phyloP scores from a whole-genome alignment of 2,113 vertebrate species.

The Trogon melanurus region DNA sequence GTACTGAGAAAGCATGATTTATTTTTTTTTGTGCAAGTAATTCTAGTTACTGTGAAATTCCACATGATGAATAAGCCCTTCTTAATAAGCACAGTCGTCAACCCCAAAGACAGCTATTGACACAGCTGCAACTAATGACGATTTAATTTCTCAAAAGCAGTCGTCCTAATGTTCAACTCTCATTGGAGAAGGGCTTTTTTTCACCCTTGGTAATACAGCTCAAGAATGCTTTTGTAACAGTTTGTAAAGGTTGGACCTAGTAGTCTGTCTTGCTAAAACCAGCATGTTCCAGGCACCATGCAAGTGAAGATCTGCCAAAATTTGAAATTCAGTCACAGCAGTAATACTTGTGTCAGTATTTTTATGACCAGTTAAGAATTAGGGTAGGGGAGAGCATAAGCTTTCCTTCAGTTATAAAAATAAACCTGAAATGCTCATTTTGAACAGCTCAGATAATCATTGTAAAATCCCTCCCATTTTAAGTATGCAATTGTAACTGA shows the following conservation, averaged over 20 bases:
- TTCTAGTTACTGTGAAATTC: neutral
- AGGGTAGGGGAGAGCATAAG: neutral
- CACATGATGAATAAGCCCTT: neutral
- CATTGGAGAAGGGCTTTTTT: neutral
- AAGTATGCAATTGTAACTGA: neutral
- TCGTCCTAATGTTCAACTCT: neutral
- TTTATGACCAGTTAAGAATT: neutral
- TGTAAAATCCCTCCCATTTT: neutral
- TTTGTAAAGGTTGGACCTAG: neutral
- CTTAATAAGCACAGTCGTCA: neutral
- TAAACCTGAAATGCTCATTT: conserved; percentile 2
- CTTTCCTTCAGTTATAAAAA: neutral
- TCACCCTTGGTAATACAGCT: neutral
- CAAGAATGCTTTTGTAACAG: neutral
- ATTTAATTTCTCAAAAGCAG: neutral
- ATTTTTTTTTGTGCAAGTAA: neutral
- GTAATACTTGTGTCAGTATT: neutral
- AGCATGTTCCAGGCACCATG: neutral
- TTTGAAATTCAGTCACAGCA: neutral
- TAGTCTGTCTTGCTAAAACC: neutral
- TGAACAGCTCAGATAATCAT: neutral
- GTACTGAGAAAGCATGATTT: neutral
- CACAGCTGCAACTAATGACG: neutral
- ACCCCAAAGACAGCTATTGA: neutral
- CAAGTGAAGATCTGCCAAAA: neutral